Percentiles rank a stretch among this genome's conserved stretches.
Evolutionary conservation across 2,797 vertebrate genomes (phyloP).

Genomic region (Molossus molossus): DNA sequence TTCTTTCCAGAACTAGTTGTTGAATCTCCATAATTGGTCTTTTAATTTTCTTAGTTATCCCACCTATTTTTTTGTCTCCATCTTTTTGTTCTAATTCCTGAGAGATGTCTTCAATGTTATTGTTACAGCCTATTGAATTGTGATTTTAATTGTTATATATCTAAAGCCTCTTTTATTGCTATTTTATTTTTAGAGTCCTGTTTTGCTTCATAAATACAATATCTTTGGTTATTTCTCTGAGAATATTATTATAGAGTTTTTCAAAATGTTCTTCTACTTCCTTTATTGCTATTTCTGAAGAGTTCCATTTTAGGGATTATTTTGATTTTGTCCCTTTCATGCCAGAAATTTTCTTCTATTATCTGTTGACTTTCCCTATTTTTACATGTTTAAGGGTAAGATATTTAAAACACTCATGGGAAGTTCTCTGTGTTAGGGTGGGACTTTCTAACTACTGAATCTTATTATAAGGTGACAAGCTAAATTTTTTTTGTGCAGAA

Average conservation of each 20-base stretch:
- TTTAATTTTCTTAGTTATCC: not conserved
- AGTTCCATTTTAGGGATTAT: slow-evolving; percentile 57
- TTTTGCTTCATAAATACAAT: not conserved
- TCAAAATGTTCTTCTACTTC: not conserved
- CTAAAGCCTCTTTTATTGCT: not conserved
- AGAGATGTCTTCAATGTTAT: not conserved
- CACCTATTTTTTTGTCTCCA: not conserved
- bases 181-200: not conserved
- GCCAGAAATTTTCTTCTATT: not conserved
- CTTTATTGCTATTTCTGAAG: not conserved
- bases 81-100: slow-evolving; percentile 4
- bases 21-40: not conserved
- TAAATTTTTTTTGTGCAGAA: not conserved
- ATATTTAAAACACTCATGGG: slow-evolving; percentile 10
- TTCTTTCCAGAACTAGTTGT: not conserved
- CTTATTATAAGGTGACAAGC: not conserved
- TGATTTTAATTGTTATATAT: slow-evolving; percentile 43
- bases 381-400: not conserved
- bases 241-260: not conserved
- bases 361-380: not conserved
- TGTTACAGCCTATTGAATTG: not conserved
- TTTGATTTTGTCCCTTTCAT: not conserved
- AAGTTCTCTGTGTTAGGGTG: not conserved
- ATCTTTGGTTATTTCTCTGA: slow-evolving; percentile 49
- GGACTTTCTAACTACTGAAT: not conserved